phyloP scores from a whole-genome alignment of 2,888 invertebrate species.

The Mystacides longicornis region DNA sequence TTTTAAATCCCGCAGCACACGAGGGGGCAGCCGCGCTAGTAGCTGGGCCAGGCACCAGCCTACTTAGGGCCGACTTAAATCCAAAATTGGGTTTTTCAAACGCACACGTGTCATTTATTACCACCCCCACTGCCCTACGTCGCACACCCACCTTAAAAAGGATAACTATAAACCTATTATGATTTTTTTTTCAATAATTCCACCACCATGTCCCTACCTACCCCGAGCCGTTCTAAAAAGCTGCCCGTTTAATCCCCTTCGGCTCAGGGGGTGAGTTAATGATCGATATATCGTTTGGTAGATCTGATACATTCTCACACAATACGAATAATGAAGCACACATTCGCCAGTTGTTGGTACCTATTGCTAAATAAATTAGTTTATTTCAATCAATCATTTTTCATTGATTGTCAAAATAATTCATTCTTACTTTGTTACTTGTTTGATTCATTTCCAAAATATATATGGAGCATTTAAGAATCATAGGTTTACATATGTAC shows the following conservation, averaged over 20 bases:
- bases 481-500: no score
- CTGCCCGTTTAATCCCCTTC: constrained; percentile 22
- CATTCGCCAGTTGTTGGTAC: neutral
- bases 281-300: constrained; percentile 25
- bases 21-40: constrained; percentile 15
- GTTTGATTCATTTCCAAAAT: no score
- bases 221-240: constrained; percentile 23
- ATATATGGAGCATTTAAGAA: no score
- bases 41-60: constrained; percentile 29
- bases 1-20: constrained; percentile 24
- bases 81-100: constrained; percentile 55
- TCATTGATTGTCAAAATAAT: no score
- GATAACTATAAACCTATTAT: constrained; percentile 27
- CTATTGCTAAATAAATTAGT: neutral
- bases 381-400: no score
- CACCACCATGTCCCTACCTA: no score
- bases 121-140: constrained; percentile 33
- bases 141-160: constrained; percentile 9
- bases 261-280: constrained; percentile 20
- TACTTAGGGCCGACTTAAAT: constrained; percentile 55
- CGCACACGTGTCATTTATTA: constrained; percentile 56
- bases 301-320: constrained; percentile 23
- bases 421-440: no score
- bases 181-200: constrained; percentile 26
- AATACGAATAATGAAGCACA: neutral